phyloP scores from a whole-genome alignment of 2,797 vertebrate species.

The Falco berigora region DNA sequence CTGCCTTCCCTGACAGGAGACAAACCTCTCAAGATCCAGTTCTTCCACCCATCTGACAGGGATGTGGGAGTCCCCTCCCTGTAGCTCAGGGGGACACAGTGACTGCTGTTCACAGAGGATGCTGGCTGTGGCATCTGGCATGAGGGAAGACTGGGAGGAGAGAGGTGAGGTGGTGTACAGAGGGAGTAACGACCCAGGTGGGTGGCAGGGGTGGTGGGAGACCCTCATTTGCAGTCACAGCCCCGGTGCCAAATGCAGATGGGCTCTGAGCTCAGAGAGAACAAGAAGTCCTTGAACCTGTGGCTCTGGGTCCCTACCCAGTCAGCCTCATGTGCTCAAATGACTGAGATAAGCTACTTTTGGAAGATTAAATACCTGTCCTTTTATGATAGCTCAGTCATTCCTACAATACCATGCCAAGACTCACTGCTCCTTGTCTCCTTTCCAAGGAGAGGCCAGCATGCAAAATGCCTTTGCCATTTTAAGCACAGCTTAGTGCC shows the following conservation, averaged over 20 bases:
- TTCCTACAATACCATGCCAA: not conserved
- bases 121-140: not conserved
- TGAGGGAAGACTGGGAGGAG: not conserved
- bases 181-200: not conserved
- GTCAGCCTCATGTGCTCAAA: not conserved
- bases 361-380: not conserved
- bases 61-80: not conserved
- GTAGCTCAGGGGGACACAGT: not conserved
- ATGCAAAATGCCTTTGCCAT: not conserved
- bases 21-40: not conserved
- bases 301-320: not conserved
- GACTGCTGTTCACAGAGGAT: not conserved
- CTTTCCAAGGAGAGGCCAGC: not conserved
- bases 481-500: not conserved
- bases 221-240: not conserved
- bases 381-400: not conserved
- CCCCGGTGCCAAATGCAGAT: not conserved
- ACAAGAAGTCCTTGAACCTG: not conserved
- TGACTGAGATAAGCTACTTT: not conserved
- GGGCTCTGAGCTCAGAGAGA: not conserved
- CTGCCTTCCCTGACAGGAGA: not conserved
- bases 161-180: not conserved
- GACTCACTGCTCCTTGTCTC: not conserved
- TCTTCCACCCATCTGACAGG: not conserved
- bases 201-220: not conserved